phyloP scores from a whole-genome alignment of 2,797 vertebrate genomes.

The Pseudochromis fuscus region DNA sequence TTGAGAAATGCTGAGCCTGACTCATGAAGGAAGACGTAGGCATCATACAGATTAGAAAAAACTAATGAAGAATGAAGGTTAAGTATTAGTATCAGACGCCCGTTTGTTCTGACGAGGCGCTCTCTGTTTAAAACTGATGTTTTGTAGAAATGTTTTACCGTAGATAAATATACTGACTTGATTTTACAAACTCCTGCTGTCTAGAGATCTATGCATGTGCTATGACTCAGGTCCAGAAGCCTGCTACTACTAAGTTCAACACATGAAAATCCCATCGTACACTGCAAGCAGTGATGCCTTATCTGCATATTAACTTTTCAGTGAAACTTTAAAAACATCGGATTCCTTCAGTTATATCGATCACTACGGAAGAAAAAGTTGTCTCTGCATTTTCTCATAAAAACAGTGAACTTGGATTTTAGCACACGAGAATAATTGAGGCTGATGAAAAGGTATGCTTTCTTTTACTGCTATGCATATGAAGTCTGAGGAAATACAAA shows the following conservation, averaged over 20 bases:
- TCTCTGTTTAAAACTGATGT: slow-evolving; percentile 80
- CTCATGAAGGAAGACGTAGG: slow-evolving; percentile 68
- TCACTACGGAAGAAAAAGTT: slow-evolving; percentile 75
- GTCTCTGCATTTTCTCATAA: slow-evolving; percentile 79
- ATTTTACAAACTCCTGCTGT: slow-evolving; percentile 89
- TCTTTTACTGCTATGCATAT: slow-evolving; percentile 97
- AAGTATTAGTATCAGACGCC: slow-evolving; percentile 76
- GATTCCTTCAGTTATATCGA: slow-evolving; percentile 79
- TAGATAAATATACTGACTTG: slow-evolving; percentile 87
- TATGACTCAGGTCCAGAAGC: slow-evolving; percentile 93
- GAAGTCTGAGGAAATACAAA: slow-evolving; percentile 86
- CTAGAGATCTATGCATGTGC: slow-evolving; percentile 92
- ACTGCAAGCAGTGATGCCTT: slow-evolving; percentile 99
- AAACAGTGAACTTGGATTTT: slow-evolving; percentile 83
- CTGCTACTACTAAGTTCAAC: slow-evolving; percentile 90
- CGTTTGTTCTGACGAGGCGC: slow-evolving; percentile 63
- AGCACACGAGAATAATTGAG: slow-evolving; percentile 85
- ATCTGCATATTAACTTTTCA: slow-evolving; percentile 91
- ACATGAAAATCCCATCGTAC: slow-evolving; percentile 91
- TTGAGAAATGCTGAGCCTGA: slow-evolving; percentile 69
- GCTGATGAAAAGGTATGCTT: slow-evolving; percentile 90
- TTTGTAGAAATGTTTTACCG: slow-evolving; percentile 87
- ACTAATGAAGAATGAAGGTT: slow-evolving; percentile 70
- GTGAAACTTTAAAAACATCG: slow-evolving; percentile 76
- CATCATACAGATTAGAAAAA: slow-evolving; percentile 54